Evolutionary conservation across 1,140 invertebrate genomes (phyloP), one percentile per base, ranked within the genome.

Genomic region (Drosophila sulfurigaster): DNA sequence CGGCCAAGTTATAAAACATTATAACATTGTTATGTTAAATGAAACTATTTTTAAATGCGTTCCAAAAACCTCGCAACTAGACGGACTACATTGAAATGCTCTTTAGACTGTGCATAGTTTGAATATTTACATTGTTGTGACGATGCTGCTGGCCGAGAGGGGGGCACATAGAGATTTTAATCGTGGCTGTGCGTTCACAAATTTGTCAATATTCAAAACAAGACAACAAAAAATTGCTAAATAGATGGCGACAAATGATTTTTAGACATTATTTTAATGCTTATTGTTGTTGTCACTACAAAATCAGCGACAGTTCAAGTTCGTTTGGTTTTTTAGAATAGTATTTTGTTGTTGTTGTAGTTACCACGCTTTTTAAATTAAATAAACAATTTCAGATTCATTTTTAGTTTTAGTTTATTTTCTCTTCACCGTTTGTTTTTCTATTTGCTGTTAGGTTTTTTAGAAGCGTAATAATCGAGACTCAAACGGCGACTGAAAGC

Each of bases 161-260:
- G 67, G 46, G 65, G 41, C 73, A 79, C 68, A 70, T 63, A 68
- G 58, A 88, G 83, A 87, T 88, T 83, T 87, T 83, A 87, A 88
- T 87, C 83, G 66, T 65, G 48, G 11, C 20, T 25, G 20, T 51
- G 67, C 32, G 64, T 41, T 72, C 74, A 81, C 63, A 67, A 88
- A 89, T 88, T 88, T 88, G 83, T 88, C 85, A 88, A 83, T 89
- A 83, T 81, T 73, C 56, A 64, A 74, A 75, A 62, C 48, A 76
- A 41, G 32, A 76, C 25, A 65, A 58, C 46, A 78, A 41, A 38
- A 48, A 49, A 43, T 5, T 51, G 38, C 46, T 56, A 79, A 70
- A 45, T 57, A 71, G 66, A 78, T 75, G 67, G 49, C 68, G 69
- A 88, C 77, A 68, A 89, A 78, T 81, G 67, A 73, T 81, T 75